phyloP scores from a whole-genome alignment of 2,113 vertebrate species.

The Pterophyllum scalare region DNA sequence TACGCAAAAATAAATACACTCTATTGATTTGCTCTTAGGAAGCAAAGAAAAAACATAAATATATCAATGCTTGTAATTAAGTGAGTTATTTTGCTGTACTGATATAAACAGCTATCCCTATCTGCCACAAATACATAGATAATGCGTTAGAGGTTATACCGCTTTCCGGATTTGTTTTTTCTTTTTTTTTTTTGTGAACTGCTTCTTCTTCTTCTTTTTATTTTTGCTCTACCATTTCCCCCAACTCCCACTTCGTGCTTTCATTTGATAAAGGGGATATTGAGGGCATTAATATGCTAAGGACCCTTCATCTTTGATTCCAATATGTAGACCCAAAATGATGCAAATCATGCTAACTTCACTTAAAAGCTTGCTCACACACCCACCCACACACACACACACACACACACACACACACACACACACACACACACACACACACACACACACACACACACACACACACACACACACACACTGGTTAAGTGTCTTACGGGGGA shows the following conservation, averaged over 20 bases:
- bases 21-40: conserved; percentile 53
- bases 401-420: too few species aligned
- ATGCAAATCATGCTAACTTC: conserved; percentile 8
- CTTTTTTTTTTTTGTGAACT: not conserved
- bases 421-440: too few species aligned
- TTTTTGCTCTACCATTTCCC: not conserved
- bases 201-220: not conserved
- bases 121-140: not conserved
- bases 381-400: too few species aligned
- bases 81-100: not conserved
- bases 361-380: not conserved
- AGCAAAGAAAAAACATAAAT: conserved; percentile 34
- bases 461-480: not conserved
- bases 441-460: not conserved
- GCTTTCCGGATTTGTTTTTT: not conserved
- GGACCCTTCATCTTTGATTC: not conserved
- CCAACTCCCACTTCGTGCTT: not conserved
- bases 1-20: conserved; percentile 52
- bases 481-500: not conserved
- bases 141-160: not conserved
- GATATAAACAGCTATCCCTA: not conserved
- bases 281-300: not conserved
- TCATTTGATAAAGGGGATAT: not conserved
- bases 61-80: conserved; percentile 22
- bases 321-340: conserved; percentile 3